Percentiles rank a stretch among this genome's conserved stretches.
Conservation (phyloP, 2,113 vertebrate species). For the Isurus oxyrinchus region DNA sequence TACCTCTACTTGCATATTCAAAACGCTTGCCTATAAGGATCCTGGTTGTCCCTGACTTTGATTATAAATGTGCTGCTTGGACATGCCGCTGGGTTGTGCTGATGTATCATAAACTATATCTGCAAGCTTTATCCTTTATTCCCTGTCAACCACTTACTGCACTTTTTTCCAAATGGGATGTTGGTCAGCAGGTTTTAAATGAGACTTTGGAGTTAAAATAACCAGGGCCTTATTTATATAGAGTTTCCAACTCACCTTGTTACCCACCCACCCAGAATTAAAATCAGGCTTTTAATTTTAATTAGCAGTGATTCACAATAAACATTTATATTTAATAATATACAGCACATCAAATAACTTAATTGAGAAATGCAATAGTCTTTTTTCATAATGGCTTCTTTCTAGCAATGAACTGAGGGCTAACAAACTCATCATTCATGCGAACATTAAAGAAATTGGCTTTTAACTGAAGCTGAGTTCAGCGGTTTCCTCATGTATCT, state of each 20-base stretch:
- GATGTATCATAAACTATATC: neutral
- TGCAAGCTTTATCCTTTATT: neutral
- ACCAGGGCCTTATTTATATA: neutral
- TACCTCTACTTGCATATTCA: neutral
- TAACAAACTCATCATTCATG: neutral
- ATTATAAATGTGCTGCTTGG: neutral
- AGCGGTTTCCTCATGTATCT: neutral
- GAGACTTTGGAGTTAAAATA: neutral
- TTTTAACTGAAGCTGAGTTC: neutral
- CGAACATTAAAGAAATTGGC: neutral
- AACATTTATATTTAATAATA: neutral
- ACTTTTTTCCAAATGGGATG: neutral
- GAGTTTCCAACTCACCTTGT: neutral
- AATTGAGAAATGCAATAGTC: neutral
- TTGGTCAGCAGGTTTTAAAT: neutral
- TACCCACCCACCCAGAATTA: neutral
- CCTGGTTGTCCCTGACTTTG: neutral
- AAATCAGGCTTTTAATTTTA: constrained; percentile 3
- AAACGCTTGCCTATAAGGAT: neutral
- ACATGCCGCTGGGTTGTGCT: neutral
- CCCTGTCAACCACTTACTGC: neutral
- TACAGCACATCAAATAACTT: neutral
- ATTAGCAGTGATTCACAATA: neutral
- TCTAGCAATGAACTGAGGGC: neutral
- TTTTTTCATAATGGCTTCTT: neutral